Conservation (phyloP, 2,113 vertebrate species). For the Collichthys lucidus region DNA sequence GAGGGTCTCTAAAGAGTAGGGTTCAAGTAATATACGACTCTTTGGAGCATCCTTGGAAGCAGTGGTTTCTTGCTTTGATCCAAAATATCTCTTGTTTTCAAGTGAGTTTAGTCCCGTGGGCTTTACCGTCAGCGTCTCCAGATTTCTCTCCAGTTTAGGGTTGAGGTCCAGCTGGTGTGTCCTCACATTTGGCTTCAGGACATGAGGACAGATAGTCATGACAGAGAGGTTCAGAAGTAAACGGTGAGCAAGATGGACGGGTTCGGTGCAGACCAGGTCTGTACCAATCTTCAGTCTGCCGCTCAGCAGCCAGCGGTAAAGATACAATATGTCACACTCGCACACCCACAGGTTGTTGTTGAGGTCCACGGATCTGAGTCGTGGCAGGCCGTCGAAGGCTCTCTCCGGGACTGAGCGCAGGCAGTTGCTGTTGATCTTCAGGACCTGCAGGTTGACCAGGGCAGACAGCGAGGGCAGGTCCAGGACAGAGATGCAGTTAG, state of each 20-base stretch:
- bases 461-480: slow-evolving; percentile 74
- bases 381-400: slow-evolving; percentile 77
- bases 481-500: slow-evolving; percentile 82
- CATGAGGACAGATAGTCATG: slow-evolving; percentile 78
- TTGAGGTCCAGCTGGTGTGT: neutral
- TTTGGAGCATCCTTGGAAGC: slow-evolving; percentile 13
- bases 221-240: slow-evolving; percentile 81
- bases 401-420: slow-evolving; percentile 81
- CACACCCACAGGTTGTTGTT: slow-evolving; percentile 84
- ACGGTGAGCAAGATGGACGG: slow-evolving; percentile 78
- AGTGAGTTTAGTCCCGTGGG: neutral
- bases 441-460: slow-evolving; percentile 81
- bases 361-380: slow-evolving; percentile 78
- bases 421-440: slow-evolving; percentile 85
- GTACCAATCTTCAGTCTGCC: slow-evolving; percentile 76
- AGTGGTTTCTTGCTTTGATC: slow-evolving; percentile 6
- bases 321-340: slow-evolving; percentile 84
- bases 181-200: slow-evolving; percentile 68
- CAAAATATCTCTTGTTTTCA: slow-evolving; percentile 1
- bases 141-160: neutral
- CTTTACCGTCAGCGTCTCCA: neutral
- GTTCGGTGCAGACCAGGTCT: slow-evolving; percentile 79
- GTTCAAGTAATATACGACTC: slow-evolving; percentile 30
- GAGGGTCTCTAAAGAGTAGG: slow-evolving; percentile 74
- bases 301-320: slow-evolving; percentile 82